Evolutionary conservation across 2,113 vertebrate genomes (phyloP).

Genomic region (Heterotis niloticus): DNA sequence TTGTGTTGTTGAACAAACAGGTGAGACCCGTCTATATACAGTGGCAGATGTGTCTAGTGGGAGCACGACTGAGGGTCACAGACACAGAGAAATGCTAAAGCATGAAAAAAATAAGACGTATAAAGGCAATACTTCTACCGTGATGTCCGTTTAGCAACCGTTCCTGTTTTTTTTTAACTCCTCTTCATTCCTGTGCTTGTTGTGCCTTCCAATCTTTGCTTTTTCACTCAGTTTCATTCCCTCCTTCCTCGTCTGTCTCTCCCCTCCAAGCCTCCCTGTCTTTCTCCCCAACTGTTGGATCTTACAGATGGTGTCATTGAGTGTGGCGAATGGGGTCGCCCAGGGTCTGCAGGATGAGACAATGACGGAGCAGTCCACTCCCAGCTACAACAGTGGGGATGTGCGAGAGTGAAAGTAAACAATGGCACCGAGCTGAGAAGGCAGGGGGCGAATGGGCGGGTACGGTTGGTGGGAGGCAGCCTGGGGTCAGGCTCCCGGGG

Average conservation of each 20-base stretch:
- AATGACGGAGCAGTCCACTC: constrained; percentile 67
- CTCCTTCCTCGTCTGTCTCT: constrained; percentile 19
- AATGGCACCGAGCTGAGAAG: constrained; percentile 57
- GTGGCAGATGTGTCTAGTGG: too few relatives aligned
- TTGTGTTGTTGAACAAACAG: too few relatives aligned
- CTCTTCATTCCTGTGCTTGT: constrained; percentile 25
- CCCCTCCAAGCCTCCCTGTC: constrained; percentile 26
- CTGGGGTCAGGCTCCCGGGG: constrained; percentile 25
- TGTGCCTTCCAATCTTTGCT: constrained; percentile 21
- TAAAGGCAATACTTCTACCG: too few relatives aligned
- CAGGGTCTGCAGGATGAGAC: constrained; percentile 68
- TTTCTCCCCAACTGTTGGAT: constrained; percentile 66
- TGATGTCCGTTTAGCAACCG: neutral
- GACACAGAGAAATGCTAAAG: too few relatives aligned
- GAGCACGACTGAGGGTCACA: too few relatives aligned
- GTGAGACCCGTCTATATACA: too few relatives aligned
- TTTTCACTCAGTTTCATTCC: constrained; percentile 34
- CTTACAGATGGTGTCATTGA: constrained; percentile 76
- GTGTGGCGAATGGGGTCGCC: constrained; percentile 66
- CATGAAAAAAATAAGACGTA: too few relatives aligned
- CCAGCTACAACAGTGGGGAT: constrained; percentile 56
- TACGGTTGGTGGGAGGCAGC: constrained; percentile 22
- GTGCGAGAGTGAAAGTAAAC: constrained; percentile 69
- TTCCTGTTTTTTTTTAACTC: constrained; percentile 3
- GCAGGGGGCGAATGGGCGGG: constrained; percentile 24